phyloP scores from a whole-genome alignment of 2,113 vertebrate genomes.

The Salminus brasiliensis region DNA sequence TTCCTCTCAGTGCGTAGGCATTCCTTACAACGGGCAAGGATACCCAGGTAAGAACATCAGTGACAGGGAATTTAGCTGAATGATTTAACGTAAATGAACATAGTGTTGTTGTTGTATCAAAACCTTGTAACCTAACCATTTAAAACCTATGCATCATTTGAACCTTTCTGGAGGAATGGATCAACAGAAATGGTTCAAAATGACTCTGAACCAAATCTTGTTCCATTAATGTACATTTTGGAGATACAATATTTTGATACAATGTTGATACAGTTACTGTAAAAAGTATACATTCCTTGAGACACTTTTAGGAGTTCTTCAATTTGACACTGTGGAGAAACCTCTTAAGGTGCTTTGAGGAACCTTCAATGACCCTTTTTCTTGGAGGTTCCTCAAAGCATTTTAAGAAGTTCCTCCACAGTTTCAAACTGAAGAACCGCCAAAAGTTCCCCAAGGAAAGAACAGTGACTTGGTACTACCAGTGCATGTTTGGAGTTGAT shows the following conservation, averaged over 20 bases:
- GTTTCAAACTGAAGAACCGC: no score
- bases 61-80: conserved; percentile 21
- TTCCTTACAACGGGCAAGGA: conserved; percentile 98
- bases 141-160: background rate
- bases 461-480: conserved; percentile 13
- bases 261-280: no score
- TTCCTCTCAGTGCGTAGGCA: conserved; percentile 97
- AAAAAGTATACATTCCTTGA: no score
- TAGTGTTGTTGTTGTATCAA: background rate
- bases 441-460: background rate
- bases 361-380: no score
- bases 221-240: background rate
- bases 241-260: no score
- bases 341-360: no score
- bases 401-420: no score
- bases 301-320: no score
- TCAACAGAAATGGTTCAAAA: background rate
- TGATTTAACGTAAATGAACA: background rate
- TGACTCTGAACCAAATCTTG: background rate
- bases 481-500: conserved; percentile 34
- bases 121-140: background rate
- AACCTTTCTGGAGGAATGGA: background rate
- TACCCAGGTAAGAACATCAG: conserved; percentile 88
- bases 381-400: no score
- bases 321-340: no score